phyloP scores from a whole-genome alignment of 2,113 vertebrate species.

The Synodontis membranacea region DNA sequence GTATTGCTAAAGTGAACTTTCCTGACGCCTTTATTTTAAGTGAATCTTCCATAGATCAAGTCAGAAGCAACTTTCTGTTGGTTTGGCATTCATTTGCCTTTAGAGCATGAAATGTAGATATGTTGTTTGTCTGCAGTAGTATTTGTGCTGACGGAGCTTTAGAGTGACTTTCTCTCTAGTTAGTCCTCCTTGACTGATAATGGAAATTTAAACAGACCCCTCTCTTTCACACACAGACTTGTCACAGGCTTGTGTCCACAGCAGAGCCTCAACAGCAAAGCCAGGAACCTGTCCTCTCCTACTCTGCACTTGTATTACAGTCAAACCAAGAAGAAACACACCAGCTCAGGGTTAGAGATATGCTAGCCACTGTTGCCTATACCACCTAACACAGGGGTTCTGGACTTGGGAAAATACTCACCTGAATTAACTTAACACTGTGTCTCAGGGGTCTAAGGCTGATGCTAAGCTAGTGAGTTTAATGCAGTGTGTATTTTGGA shows the following conservation, averaged over 20 bases:
- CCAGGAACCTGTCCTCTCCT: conserved; percentile 72
- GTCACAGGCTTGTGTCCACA: conserved; percentile 61
- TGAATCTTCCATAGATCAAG: not conserved
- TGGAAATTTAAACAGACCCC: conserved; percentile 20
- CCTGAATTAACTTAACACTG: conserved; percentile 23
- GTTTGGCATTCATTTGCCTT: not conserved
- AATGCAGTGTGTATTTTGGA: not conserved
- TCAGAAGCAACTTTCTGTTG: not conserved
- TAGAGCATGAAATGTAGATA: conserved; percentile 5
- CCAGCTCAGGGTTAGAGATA: conserved; percentile 54
- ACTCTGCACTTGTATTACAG: conserved; percentile 72
- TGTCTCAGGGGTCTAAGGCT: conserved; percentile 36
- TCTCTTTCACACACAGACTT: conserved; percentile 66
- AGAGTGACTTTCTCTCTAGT: conserved; percentile 5
- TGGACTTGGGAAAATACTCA: conserved; percentile 24
- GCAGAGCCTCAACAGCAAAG: conserved; percentile 62
- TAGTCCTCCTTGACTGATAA: conserved; percentile 13
- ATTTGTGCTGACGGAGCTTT: conserved; percentile 10
- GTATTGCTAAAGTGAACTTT: not conserved
- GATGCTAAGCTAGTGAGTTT: not conserved
- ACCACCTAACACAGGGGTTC: conserved; percentile 20
- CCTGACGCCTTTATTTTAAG: not conserved
- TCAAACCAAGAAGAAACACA: conserved; percentile 67
- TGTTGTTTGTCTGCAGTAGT: conserved; percentile 8
- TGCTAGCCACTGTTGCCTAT: conserved; percentile 24